Evolutionary conservation across 64 coral and sea anemone species (phyloP).

Genomic region (Pocillopora damicornis): DNA sequence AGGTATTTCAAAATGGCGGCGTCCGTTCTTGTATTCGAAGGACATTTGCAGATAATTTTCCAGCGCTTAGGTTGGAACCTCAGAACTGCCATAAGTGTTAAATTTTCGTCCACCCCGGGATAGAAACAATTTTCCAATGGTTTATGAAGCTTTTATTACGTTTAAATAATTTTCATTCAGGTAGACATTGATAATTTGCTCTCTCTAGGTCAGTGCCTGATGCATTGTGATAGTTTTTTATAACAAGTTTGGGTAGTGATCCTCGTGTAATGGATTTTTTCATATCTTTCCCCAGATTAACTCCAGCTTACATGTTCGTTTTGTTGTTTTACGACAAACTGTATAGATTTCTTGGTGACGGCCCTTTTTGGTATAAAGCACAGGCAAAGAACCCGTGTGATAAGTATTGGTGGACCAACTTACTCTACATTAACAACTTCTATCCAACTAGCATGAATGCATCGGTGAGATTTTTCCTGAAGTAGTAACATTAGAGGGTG

Average conservation of each 20-base stretch:
- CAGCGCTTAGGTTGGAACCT: too few species aligned
- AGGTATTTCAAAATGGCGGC: too few species aligned
- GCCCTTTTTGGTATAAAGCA: constrained; percentile 55
- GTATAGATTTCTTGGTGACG: constrained; percentile 67
- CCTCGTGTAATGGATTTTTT: not conserved
- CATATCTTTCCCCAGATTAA: constrained; percentile 37
- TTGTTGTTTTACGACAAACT: constrained; percentile 66
- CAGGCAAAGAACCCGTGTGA: constrained; percentile 58
- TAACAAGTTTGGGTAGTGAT: not conserved
- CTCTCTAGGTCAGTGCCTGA: not conserved
- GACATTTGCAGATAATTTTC: too few species aligned
- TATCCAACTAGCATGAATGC: constrained; percentile 33
- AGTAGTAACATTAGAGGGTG: not conserved
- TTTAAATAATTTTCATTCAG: too few species aligned
- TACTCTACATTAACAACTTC: constrained; percentile 91
- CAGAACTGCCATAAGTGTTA: too few species aligned
- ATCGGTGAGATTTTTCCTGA: not conserved
- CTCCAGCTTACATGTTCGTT: constrained; percentile 74
- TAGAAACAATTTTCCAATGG: too few species aligned
- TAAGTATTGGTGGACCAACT: constrained; percentile 92
- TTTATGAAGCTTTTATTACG: too few species aligned
- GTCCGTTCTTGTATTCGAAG: too few species aligned
- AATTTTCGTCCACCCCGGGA: too few species aligned
- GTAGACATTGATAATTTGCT: too few species aligned
- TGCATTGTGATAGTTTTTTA: not conserved